These are phyloP conservation scores for Elegia similella DNA, from an alignment of 2,888 invertebrate genomes.

Conservation along the genomic window DNA sequence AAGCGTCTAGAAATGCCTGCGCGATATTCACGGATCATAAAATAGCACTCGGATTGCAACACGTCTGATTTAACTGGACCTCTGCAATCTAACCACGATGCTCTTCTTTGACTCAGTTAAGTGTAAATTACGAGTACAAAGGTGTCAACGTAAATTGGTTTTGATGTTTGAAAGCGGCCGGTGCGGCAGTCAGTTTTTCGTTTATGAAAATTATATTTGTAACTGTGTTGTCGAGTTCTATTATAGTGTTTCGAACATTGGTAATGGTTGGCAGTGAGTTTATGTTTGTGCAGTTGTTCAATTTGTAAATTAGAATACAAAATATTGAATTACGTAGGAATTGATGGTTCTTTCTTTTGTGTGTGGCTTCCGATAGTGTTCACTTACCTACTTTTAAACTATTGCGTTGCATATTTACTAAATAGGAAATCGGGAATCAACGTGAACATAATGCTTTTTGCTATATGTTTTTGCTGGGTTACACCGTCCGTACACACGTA, in stretches of 20 bases:
- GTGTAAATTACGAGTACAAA: conserved; percentile 36
- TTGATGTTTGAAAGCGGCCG: conserved; percentile 48
- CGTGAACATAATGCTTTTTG: no score
- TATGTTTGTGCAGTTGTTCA: neutral
- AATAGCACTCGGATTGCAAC: conserved; percentile 66
- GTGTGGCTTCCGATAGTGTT: no score
- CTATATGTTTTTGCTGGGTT: no score
- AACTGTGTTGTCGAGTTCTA: conserved; percentile 33
- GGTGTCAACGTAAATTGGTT: conserved; percentile 62
- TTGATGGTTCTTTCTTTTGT: no score
- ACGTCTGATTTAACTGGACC: conserved; percentile 68
- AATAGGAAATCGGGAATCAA: no score
- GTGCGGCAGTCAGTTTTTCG: conserved; percentile 46
- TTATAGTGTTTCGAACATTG: conserved; percentile 7
- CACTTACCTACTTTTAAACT: no score
- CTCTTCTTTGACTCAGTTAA: conserved; percentile 45
- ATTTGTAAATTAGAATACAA: no score
- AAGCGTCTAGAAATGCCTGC: conserved; percentile 79
- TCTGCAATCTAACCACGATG: conserved; percentile 40
- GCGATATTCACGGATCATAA: conserved; percentile 82
- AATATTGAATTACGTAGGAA: no score
- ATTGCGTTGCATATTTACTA: no score
- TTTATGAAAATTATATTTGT: conserved; percentile 47
- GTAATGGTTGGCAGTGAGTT: neutral
- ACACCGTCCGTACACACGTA: no score